phyloP scores from a whole-genome alignment of 2,888 invertebrate species.

The Mylabris sibirica region DNA sequence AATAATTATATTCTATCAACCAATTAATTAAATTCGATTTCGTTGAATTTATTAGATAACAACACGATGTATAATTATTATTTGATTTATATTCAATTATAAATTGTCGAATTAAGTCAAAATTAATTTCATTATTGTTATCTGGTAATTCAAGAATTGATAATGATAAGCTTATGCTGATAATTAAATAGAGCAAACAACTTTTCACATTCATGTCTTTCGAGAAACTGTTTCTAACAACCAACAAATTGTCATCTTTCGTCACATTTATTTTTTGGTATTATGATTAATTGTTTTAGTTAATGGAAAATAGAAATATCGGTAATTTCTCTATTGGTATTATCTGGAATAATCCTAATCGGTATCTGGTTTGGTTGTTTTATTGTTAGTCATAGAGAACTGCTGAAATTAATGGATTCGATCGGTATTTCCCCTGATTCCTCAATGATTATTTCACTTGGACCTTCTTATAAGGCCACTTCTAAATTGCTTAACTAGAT shows the following conservation, averaged over 20 bases:
- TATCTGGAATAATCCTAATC: too few species aligned
- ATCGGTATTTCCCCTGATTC: too few species aligned
- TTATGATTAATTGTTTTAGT: not conserved
- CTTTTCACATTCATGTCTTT: not conserved
- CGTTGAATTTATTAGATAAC: conserved; percentile 18
- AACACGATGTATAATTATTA: conserved; percentile 19
- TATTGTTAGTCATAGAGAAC: too few species aligned
- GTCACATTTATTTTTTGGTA: too few species aligned
- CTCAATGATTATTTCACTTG: too few species aligned
- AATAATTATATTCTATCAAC: conserved; percentile 23
- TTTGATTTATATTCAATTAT: not conserved
- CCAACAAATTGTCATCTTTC: not conserved
- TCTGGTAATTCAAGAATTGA: not conserved
- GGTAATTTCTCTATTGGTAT: too few species aligned
- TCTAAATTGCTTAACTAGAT: too few species aligned
- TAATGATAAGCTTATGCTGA: not conserved
- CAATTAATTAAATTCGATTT: conserved; percentile 14
- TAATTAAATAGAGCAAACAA: not conserved
- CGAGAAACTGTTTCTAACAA: not conserved
- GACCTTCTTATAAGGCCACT: too few species aligned
- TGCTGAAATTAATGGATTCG: too few species aligned
- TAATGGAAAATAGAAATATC: too few species aligned
- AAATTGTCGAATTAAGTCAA: not conserved
- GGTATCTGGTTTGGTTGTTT: too few species aligned
- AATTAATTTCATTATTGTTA: not conserved